Conservation (phyloP, 2,113 vertebrate species). For the Elephantulus edwardii region DNA sequence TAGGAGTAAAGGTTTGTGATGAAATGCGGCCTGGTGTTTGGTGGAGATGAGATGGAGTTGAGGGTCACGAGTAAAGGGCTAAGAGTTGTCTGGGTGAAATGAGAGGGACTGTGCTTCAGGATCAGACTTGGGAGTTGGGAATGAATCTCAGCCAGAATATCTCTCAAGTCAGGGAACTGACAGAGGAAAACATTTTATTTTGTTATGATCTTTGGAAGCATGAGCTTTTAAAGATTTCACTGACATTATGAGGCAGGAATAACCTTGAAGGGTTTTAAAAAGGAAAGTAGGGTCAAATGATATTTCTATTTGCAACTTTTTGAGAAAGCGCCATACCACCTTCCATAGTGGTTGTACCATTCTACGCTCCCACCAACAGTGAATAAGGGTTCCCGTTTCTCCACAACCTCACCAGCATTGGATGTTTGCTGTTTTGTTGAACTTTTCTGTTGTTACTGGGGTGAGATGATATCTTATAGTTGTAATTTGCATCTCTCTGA, state of each 20-base stretch:
- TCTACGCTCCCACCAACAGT: too few species aligned
- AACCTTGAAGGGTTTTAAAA: background rate
- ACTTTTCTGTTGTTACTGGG: too few species aligned
- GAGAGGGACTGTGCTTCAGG: background rate
- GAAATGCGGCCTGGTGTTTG: background rate
- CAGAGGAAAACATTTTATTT: background rate
- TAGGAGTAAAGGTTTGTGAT: background rate
- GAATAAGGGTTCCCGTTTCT: too few species aligned
- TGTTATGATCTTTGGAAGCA: background rate
- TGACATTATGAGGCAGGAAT: conserved; percentile 4
- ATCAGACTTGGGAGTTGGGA: background rate
- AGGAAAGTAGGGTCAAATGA: background rate
- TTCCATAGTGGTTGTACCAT: too few species aligned
- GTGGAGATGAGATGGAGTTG: background rate
- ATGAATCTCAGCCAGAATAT: background rate
- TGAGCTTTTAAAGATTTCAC: background rate
- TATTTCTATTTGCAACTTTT: background rate
- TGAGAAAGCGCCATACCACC: too few species aligned
- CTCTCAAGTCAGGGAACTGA: background rate
- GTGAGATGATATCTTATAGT: too few species aligned
- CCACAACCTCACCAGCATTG: too few species aligned
- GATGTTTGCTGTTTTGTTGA: too few species aligned
- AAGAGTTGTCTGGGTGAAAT: background rate
- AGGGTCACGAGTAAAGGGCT: background rate
- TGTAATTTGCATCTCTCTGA: too few species aligned